A percentile compares a stretch with the other conserved stretches of the same genome.
Conservation (phyloP, 2,888 invertebrate genomes). For the Drosophila rubida region DNA sequence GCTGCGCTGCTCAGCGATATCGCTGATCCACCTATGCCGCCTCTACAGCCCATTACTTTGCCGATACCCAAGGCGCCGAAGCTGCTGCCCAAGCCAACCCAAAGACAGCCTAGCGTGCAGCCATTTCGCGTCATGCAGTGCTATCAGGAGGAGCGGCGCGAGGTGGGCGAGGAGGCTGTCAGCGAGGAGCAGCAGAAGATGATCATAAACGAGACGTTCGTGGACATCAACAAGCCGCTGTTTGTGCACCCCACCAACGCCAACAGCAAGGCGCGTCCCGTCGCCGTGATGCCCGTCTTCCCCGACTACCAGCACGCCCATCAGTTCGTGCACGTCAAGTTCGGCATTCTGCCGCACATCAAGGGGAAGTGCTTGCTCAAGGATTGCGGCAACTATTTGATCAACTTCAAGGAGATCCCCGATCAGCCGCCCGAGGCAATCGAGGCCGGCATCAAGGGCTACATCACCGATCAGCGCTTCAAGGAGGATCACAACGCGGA, state of each 20-base stretch:
- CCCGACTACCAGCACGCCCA: slow-evolving; percentile 15
- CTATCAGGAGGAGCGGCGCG: background rate
- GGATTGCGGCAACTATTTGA: slow-evolving; percentile 39
- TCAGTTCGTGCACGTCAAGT: slow-evolving; percentile 34
- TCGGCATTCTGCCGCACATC: slow-evolving; percentile 27
- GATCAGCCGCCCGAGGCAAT: background rate
- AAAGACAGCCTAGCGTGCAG: slow-evolving; percentile 16
- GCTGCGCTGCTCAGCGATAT: slow-evolving; percentile 33
- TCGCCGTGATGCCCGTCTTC: slow-evolving; percentile 35
- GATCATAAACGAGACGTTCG: slow-evolving; percentile 40
- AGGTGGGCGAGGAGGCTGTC: slow-evolving; percentile 1
- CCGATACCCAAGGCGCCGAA: slow-evolving; percentile 2
- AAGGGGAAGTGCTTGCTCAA: slow-evolving; percentile 29
- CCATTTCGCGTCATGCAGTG: slow-evolving; percentile 9
- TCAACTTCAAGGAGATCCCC: slow-evolving; percentile 37
- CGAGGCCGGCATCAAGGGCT: background rate
- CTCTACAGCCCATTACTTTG: background rate
- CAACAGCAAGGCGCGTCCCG: slow-evolving; percentile 27
- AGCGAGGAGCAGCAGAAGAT: slow-evolving; percentile 29
- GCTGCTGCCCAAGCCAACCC: slow-evolving; percentile 22
- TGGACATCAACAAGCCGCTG: slow-evolving; percentile 24
- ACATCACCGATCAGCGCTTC: slow-evolving; percentile 49
- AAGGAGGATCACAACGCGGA: slow-evolving; percentile 43
- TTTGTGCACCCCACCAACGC: slow-evolving; percentile 41
- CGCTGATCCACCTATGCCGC: slow-evolving; percentile 18